These are phyloP conservation scores for Idaea aversata DNA, from an alignment of 2,888 invertebrate species.

Conservation along the genomic window DNA sequence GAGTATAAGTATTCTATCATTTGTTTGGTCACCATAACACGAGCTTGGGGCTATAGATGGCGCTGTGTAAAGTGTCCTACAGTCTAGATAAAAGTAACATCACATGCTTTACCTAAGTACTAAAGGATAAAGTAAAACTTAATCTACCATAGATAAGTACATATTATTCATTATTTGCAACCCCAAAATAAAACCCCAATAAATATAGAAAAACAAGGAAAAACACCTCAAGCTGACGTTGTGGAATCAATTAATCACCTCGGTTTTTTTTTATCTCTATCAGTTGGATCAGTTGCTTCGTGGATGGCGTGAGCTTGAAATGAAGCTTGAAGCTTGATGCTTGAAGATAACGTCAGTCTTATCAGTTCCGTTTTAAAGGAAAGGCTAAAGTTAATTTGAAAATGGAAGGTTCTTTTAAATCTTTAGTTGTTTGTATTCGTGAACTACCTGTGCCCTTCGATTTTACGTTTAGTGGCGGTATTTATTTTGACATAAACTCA, in stretches of 20 bases:
- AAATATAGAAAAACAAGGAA: conserved; percentile 1
- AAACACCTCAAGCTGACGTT: background rate
- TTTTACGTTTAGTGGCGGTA: no score
- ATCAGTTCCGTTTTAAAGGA: background rate
- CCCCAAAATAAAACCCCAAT: background rate
- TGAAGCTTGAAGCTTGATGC: background rate
- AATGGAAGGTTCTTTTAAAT: background rate
- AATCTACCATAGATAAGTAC: background rate
- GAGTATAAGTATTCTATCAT: no score
- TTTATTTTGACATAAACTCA: no score
- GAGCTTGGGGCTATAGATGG: no score
- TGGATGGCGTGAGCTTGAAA: background rate
- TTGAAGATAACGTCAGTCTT: background rate
- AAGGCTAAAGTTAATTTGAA: background rate
- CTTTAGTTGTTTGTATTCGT: no score
- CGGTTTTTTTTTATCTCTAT: background rate
- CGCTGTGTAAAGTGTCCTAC: no score
- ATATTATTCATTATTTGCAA: background rate
- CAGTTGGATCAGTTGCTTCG: background rate
- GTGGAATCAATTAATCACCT: background rate
- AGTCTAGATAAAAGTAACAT: no score
- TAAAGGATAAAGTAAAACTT: no score
- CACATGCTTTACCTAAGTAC: no score
- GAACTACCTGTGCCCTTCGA: no score
- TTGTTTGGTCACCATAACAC: no score